Evolutionary conservation across 2,113 vertebrate genomes (phyloP).

Genomic region (Passer montanus): DNA sequence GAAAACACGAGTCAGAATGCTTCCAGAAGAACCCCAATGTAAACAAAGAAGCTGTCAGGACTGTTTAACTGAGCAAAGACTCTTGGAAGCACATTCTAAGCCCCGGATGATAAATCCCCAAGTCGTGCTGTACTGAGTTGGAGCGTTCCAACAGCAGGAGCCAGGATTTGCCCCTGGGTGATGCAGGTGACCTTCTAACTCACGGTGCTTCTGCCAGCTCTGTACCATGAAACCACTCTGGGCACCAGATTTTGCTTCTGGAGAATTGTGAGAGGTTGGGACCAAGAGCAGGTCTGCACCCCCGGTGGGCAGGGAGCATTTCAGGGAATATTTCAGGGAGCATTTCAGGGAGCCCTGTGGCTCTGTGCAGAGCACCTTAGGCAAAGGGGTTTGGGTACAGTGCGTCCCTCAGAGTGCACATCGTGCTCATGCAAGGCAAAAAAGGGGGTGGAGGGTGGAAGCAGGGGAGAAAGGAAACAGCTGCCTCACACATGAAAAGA

Average conservation of each 20-base stretch:
- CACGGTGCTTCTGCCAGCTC: not conserved
- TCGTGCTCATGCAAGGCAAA: not conserved
- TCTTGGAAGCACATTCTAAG: not conserved
- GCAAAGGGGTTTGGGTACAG: not conserved
- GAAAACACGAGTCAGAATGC: not conserved
- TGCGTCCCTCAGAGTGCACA: not conserved
- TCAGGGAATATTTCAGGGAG: not conserved
- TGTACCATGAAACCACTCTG: not conserved
- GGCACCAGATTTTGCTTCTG: not conserved
- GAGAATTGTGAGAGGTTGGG: not conserved
- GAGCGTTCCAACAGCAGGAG: not conserved
- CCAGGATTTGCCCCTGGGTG: not conserved
- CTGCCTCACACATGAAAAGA: conserved; percentile 68
- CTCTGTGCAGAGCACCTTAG: not conserved
- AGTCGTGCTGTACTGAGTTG: rapidly evolving
- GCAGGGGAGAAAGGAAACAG: conserved; percentile 62
- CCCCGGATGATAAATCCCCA: rapidly evolving
- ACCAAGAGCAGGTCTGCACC: rapidly evolving
- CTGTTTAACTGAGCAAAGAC: not conserved
- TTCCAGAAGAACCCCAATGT: not conserved
- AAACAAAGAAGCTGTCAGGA: not conserved
- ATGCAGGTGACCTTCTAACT: not conserved
- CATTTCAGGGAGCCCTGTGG: not conserved
- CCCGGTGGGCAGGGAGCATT: rapidly evolving
- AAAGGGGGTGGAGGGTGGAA: not conserved